phyloP scores from a whole-genome alignment of 2,888 invertebrate genomes.

The Macaria notata region DNA sequence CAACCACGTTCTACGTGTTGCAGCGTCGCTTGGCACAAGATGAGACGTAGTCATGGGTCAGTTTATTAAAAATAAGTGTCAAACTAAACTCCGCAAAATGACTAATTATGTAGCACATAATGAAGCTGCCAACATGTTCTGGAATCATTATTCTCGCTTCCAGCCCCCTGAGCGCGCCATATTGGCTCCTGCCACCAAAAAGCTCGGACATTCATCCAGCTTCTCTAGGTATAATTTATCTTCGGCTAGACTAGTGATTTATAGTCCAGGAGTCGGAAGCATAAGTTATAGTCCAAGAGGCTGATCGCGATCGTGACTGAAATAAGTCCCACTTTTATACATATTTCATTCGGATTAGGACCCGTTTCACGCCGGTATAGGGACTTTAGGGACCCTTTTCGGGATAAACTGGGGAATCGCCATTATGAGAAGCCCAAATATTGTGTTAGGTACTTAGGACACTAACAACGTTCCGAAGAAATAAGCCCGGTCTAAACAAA shows the following conservation, averaged over 20 bases:
- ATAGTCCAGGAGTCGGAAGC: conserved; percentile 23
- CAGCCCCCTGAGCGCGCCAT: background rate
- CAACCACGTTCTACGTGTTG: no score
- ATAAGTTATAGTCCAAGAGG: conserved; percentile 3
- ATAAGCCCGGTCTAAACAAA: background rate
- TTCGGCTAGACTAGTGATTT: conserved; percentile 30
- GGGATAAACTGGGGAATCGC: conserved; percentile 11
- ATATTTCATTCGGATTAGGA: conserved; percentile 21
- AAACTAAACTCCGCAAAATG: no score
- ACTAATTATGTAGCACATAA: no score
- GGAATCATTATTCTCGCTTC: no score
- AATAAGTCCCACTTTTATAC: conserved; percentile 24
- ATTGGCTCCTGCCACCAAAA: conserved; percentile 15
- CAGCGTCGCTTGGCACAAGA: no score
- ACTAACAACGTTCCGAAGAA: conserved; percentile 11
- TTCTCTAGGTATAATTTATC: conserved; percentile 30
- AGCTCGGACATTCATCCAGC: conserved; percentile 23
- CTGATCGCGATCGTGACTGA: conserved; percentile 23
- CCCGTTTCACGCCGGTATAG: conserved; percentile 11
- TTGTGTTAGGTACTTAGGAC: conserved; percentile 6
- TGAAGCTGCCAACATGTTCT: no score
- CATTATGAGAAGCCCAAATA: conserved; percentile 12
- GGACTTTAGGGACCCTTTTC: conserved; percentile 13
- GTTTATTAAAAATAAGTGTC: no score
- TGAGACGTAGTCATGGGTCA: no score